These are phyloP conservation scores for Anguilla anguilla DNA, from an alignment of 2,797 vertebrate species.

Conservation along the genomic window DNA sequence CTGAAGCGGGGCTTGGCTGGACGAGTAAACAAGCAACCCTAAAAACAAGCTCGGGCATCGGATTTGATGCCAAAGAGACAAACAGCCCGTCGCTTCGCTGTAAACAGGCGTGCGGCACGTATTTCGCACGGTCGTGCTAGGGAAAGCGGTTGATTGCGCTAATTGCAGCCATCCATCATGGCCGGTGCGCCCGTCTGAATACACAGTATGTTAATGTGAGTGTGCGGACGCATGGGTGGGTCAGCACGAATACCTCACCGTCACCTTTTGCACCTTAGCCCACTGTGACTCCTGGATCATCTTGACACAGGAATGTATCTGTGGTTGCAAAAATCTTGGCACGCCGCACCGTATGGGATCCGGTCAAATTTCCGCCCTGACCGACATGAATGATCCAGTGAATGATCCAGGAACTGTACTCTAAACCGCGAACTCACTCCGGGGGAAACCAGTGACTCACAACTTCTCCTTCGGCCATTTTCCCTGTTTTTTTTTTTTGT, in stretches of 20 bases:
- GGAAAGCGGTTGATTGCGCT: conserved; percentile 39
- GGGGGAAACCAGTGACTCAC: neutral
- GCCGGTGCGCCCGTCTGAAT: conserved; percentile 23
- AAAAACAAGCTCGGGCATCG: neutral
- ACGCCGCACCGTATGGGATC: neutral
- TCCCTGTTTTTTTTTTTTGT: neutral
- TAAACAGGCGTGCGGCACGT: conserved; percentile 29
- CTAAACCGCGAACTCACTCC: neutral
- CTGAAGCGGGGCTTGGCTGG: neutral
- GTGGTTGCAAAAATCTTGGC: neutral
- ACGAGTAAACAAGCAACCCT: neutral
- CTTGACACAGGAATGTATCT: conserved; percentile 1
- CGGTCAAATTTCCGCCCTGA: neutral
- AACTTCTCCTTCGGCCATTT: neutral
- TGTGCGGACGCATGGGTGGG: conserved; percentile 14
- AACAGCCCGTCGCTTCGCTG: neutral
- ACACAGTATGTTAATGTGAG: neutral
- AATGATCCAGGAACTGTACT: neutral
- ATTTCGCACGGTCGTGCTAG: conserved; percentile 51
- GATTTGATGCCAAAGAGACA: neutral
- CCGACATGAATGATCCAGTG: neutral
- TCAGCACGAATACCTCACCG: conserved; percentile 44
- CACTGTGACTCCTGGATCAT: neutral
- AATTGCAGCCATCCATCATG: conserved; percentile 41
- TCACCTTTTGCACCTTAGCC: conserved; percentile 41